A percentile compares a stretch with the other conserved stretches of the same genome.
These are phyloP conservation scores for Apogon hyalosoma DNA, from an alignment of 2,797 vertebrate species.

Conservation along the genomic window DNA sequence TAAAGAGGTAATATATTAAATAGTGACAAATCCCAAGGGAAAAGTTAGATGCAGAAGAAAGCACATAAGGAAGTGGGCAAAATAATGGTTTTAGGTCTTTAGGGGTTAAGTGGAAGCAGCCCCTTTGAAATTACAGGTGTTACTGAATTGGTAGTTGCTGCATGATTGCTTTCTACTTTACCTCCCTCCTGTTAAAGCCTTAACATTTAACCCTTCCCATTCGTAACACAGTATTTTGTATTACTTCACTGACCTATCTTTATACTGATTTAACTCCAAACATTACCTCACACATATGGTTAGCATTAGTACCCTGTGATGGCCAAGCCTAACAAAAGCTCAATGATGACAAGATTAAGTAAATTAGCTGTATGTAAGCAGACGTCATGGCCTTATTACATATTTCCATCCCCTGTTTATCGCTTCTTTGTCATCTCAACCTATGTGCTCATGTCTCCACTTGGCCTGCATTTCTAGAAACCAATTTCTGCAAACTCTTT, in stretches of 20 bases:
- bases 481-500: conserved; percentile 7
- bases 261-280: conserved; percentile 6
- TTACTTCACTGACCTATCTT: conserved; percentile 5
- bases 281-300: conserved; percentile 26
- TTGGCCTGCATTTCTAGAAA: conserved; percentile 3
- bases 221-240: not conserved
- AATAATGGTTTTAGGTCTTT: too few relatives aligned
- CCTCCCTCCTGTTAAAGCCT: too few relatives aligned
- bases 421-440: conserved; percentile 7
- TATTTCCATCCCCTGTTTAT: conserved; percentile 6
- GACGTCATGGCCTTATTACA: conserved; percentile 2
- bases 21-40: too few relatives aligned
- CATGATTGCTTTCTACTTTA: not conserved
- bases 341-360: conserved; percentile 5
- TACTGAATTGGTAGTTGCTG: conserved; percentile 1
- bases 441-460: not conserved
- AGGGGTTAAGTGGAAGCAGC: conserved; percentile 12
- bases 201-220: not conserved
- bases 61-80: too few relatives aligned
- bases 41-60: too few relatives aligned
- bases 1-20: too few relatives aligned
- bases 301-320: conserved; percentile 2
- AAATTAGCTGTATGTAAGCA: conserved; percentile 3
- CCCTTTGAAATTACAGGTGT: not conserved
- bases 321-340: not conserved